These are phyloP conservation scores for Adrianichthys oophorus DNA, from an alignment of 2,797 vertebrate species.

Conservation along the genomic window DNA sequence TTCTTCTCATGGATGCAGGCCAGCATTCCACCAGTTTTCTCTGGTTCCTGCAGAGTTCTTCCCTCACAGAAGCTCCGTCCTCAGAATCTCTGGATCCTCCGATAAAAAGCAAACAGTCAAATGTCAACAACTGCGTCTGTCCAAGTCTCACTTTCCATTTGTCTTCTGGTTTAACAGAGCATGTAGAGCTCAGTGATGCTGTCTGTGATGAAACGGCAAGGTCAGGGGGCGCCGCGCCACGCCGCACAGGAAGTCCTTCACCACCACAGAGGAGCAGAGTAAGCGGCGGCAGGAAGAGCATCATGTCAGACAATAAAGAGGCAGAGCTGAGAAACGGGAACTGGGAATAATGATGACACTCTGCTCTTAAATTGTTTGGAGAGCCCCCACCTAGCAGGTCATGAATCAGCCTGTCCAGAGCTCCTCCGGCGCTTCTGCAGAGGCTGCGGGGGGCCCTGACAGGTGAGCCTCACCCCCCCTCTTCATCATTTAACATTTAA, in stretches of 20 bases:
- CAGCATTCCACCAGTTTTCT: too few relatives aligned
- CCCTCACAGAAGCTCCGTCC: too few relatives aligned
- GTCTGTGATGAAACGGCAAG: conserved; percentile 24
- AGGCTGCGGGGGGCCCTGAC: conserved; percentile 51
- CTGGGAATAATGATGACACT: conserved; percentile 65
- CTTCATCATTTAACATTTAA: conserved; percentile 77
- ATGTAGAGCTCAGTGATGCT: conserved; percentile 2
- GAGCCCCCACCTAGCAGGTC: conserved; percentile 67
- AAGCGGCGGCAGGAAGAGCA: conserved; percentile 17
- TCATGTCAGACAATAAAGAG: conserved; percentile 58
- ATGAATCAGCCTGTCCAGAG: conserved; percentile 74
- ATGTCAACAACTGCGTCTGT: background rate
- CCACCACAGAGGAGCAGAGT: conserved; percentile 38
- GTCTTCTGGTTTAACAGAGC: conserved; percentile 1
- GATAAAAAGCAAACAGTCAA: too few relatives aligned
- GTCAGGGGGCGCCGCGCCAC: background rate
- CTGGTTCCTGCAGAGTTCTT: too few relatives aligned
- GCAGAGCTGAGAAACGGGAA: conserved; percentile 20
- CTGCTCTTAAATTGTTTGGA: conserved; percentile 80
- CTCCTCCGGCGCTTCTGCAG: conserved; percentile 45
- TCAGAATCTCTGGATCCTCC: too few relatives aligned
- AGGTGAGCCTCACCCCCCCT: conserved; percentile 62
- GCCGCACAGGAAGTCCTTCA: conserved; percentile 33
- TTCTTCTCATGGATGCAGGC: too few relatives aligned
- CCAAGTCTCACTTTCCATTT: background rate